A percentile compares a stretch with the other conserved stretches of the same genome.
phyloP scores from a whole-genome alignment of 2,113 vertebrate species.

The Eubucco bourcierii region DNA sequence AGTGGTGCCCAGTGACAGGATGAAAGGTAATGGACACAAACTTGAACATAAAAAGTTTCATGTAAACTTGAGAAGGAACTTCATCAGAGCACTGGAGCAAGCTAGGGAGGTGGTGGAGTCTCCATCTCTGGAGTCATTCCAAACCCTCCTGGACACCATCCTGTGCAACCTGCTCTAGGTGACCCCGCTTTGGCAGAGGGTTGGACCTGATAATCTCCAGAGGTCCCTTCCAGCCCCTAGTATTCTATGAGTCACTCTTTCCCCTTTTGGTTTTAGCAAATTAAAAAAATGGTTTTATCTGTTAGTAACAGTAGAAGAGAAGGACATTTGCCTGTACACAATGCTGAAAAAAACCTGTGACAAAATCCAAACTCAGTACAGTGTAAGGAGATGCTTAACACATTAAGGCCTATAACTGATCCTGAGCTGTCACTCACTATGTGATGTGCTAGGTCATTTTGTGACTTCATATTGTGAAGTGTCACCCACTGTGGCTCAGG shows the following conservation, averaged over 20 bases:
- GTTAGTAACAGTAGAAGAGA: neutral
- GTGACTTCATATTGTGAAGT: neutral
- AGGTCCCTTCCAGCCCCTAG: too few relatives aligned
- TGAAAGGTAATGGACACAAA: too few relatives aligned
- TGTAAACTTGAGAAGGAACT: too few relatives aligned
- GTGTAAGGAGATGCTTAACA: rapidly evolving
- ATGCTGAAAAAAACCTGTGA: neutral
- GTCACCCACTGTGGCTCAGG: neutral
- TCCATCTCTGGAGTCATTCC: too few relatives aligned
- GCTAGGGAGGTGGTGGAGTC: too few relatives aligned
- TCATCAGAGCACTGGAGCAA: too few relatives aligned
- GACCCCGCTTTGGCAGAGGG: too few relatives aligned
- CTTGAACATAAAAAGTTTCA: too few relatives aligned
- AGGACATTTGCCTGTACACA: rapidly evolving
- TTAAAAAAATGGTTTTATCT: neutral
- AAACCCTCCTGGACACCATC: too few relatives aligned
- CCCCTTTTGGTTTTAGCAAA: neutral
- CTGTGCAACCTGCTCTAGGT: too few relatives aligned
- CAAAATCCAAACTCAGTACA: neutral
- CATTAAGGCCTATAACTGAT: rapidly evolving
- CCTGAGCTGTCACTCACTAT: neutral
- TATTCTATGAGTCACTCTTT: neutral
- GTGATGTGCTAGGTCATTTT: neutral
- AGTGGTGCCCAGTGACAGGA: too few relatives aligned
- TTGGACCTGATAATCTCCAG: too few relatives aligned